These are phyloP conservation scores for Trachythela sp. DNA, from an alignment of 64 coral and sea anemone species.

Conservation along the genomic window DNA sequence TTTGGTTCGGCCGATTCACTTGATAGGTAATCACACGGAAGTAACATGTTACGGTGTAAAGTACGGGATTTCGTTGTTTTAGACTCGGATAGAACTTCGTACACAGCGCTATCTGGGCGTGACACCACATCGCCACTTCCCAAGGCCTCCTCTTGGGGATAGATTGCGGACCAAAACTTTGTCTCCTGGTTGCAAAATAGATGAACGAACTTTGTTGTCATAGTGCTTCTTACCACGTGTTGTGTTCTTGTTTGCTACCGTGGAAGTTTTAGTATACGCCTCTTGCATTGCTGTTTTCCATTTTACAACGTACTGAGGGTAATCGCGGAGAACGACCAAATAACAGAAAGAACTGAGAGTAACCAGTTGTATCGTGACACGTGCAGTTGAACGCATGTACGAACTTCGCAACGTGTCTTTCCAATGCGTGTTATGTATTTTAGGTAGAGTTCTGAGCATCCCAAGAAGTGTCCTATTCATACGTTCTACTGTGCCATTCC, in stretches of 20 bases:
- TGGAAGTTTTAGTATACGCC: neutral
- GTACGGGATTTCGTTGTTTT: neutral
- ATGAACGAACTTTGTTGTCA: neutral
- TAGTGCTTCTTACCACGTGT: neutral
- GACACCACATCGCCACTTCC: neutral
- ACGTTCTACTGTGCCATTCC: too few relatives aligned
- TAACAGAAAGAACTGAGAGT: neutral
- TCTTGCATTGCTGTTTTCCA: slow-evolving; percentile 3
- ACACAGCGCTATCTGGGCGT: neutral
- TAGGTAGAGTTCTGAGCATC: slow-evolving; percentile 28
- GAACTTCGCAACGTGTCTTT: slow-evolving; percentile 46
- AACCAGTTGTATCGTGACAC: neutral
- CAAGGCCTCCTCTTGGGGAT: neutral
- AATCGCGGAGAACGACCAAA: neutral
- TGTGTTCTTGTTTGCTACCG: neutral
- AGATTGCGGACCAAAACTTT: neutral
- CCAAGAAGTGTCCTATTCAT: slow-evolving; percentile 36
- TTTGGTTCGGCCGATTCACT: too few relatives aligned
- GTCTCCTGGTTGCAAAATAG: neutral
- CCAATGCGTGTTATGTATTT: slow-evolving; percentile 25
- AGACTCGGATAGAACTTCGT: neutral
- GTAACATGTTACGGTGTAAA: neutral
- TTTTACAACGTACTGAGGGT: neutral
- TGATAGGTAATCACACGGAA: too few relatives aligned
- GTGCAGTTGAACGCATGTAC: slow-evolving; percentile 24